Percentiles rank a stretch among this genome's conserved stretches.
Conservation (phyloP, 2,797 vertebrate genomes). For the Neomorphus geoffroyi region DNA sequence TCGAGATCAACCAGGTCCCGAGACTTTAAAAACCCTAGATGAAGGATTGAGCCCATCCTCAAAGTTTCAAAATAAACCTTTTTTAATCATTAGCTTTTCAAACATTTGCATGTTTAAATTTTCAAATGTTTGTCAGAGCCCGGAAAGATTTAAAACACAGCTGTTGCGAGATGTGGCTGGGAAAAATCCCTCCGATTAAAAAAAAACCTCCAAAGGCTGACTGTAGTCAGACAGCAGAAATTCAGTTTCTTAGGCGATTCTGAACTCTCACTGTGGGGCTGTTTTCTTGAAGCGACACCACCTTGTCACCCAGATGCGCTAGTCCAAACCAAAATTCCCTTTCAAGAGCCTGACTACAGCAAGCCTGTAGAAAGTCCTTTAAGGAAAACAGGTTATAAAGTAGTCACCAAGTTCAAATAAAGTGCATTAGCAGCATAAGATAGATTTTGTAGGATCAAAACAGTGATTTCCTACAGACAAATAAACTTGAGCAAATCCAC, state of each 20-base stretch:
- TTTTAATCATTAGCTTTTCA: slow-evolving; percentile 71
- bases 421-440: background rate
- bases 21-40: background rate
- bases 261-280: background rate
- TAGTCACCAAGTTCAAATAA: slow-evolving; percentile 35
- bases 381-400: background rate
- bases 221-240: slow-evolving; percentile 2
- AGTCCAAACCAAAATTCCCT: slow-evolving; percentile 9
- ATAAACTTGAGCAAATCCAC: slow-evolving; percentile 57
- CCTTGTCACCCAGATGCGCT: slow-evolving; percentile 16
- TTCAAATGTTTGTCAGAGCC: slow-evolving; percentile 62
- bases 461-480: slow-evolving; percentile 52
- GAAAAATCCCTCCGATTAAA: slow-evolving; percentile 47
- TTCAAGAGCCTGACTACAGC: background rate
- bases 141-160: slow-evolving; percentile 67
- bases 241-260: slow-evolving; percentile 9
- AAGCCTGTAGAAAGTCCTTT: background rate
- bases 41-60: slow-evolving; percentile 12
- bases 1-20: background rate
- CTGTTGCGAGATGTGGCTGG: slow-evolving; percentile 50
- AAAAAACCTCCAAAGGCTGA: background rate
- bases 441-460: slow-evolving; percentile 1
- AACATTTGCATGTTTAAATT: slow-evolving; percentile 69
- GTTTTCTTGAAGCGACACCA: background rate
- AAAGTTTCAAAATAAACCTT: slow-evolving; percentile 70